Evolutionary conservation across 2,797 vertebrate species (phyloP).

Genomic region (Peromyscus aztecus): DNA sequence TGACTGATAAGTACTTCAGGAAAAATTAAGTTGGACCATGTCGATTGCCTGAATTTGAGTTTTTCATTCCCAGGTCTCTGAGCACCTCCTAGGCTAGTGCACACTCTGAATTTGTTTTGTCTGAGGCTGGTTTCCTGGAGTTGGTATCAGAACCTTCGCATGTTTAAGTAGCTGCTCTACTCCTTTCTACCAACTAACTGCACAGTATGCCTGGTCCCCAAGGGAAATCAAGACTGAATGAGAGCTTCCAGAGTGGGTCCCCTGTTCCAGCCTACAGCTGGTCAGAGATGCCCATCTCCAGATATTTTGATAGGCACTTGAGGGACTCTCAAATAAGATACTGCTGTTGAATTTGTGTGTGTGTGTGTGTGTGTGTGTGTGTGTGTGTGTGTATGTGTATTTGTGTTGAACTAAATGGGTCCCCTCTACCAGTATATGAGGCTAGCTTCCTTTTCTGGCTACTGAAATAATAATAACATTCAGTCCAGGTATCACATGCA

Average conservation of each 20-base stretch:
- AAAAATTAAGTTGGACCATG: neutral
- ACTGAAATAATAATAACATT: slow-evolving; percentile 25
- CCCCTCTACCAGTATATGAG: neutral
- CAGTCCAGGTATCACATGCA: neutral
- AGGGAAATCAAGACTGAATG: slow-evolving; percentile 26
- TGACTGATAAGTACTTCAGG: neutral
- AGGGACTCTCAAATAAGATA: neutral
- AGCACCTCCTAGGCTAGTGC: neutral
- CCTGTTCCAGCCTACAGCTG: neutral
- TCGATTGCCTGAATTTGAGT: slow-evolving; percentile 9
- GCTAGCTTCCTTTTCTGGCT: slow-evolving; percentile 29
- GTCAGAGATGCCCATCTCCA: neutral
- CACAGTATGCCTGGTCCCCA: neutral
- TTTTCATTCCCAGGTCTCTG: neutral
- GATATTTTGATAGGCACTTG: neutral
- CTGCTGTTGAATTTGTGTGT: neutral
- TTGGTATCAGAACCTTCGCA: slow-evolving; percentile 1
- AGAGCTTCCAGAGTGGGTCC: neutral
- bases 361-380: neutral
- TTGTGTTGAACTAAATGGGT: neutral
- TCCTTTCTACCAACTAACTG: neutral
- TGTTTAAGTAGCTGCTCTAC: neutral
- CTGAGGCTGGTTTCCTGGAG: neutral
- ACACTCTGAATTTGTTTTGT: neutral
- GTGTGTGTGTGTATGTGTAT: neutral